Conservation (phyloP, 2,113 vertebrate genomes). For the Butastur rufipennis region DNA sequence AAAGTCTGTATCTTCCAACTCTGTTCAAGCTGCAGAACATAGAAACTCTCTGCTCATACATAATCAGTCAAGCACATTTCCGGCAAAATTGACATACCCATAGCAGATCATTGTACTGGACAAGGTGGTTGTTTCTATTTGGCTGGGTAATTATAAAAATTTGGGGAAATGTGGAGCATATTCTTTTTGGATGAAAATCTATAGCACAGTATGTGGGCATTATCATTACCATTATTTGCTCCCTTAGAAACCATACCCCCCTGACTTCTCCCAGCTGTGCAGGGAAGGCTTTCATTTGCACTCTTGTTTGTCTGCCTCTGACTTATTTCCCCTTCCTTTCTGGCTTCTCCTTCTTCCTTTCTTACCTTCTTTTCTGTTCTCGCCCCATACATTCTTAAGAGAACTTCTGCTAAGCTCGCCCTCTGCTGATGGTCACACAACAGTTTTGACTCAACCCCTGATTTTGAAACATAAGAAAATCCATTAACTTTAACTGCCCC, state of each 20-base stretch:
- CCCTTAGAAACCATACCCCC: fast-evolving
- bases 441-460: background rate
- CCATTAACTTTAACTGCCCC: background rate
- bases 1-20: background rate
- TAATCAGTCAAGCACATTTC: background rate
- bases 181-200: background rate
- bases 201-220: background rate
- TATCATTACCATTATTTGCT: background rate
- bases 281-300: background rate
- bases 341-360: background rate
- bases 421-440: background rate
- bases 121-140: background rate
- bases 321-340: background rate
- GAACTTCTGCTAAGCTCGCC: background rate
- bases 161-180: fast-evolving
- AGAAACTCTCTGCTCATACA: background rate
- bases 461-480: background rate
- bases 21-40: background rate
- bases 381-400: background rate
- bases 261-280: background rate
- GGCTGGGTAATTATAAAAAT: background rate
- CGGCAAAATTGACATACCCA: fast-evolving
- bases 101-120: background rate
- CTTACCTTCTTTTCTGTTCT: background rate
- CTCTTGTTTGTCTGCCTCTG: fast-evolving